Evolutionary conservation across 2,113 vertebrate genomes (phyloP).

Genomic region (Tetrao urogallus): DNA sequence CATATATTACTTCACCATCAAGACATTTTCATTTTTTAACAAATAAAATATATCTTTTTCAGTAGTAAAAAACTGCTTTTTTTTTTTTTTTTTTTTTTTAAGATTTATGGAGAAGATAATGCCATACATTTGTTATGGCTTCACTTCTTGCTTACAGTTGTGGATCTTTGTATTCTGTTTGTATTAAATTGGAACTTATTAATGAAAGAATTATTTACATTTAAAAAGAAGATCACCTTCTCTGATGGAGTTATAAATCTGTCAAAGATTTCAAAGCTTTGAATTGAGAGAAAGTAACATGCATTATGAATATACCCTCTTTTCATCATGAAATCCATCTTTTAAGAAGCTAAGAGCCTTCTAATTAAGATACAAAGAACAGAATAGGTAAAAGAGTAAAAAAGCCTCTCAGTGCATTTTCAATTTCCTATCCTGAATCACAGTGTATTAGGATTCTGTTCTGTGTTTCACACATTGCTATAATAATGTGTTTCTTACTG

Average conservation of each 20-base stretch:
- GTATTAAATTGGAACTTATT: neutral
- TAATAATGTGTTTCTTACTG: constrained; percentile 27
- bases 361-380: constrained; percentile 46
- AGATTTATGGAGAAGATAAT: neutral
- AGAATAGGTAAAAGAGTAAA: neutral
- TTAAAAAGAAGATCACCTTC: neutral
- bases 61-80: neutral
- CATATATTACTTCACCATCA: neutral
- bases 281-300: neutral
- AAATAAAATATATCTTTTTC: neutral
- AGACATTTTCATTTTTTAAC: neutral
- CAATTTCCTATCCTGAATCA: constrained; percentile 16
- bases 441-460: constrained; percentile 2
- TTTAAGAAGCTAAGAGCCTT: constrained; percentile 17
- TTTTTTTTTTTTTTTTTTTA: neutral
- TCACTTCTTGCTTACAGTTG: neutral
- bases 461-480: constrained; percentile 10
- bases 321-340: neutral
- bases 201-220: neutral
- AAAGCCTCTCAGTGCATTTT: constrained; percentile 39
- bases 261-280: neutral
- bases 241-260: neutral
- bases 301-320: neutral
- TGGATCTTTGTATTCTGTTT: neutral
- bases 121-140: neutral